Evolutionary conservation across 2,113 vertebrate genomes (phyloP).

Genomic region (Coryphaenoides rupestris): DNA sequence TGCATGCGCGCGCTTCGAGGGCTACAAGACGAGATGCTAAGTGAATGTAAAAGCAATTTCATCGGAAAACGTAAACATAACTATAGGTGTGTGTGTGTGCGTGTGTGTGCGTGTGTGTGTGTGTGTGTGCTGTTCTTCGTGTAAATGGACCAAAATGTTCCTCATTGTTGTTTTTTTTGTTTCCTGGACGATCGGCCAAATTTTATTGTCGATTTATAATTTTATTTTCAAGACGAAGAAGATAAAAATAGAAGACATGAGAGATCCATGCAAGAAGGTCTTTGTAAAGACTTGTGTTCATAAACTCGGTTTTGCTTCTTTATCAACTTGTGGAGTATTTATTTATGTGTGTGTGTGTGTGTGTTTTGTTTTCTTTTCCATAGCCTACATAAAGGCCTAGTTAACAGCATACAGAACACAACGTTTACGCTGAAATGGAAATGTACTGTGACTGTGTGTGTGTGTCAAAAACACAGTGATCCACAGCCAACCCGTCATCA

Average conservation of each 20-base stretch:
- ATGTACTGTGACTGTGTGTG: no score
- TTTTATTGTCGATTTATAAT: no score
- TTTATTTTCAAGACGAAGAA: not conserved
- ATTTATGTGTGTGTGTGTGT: slow-evolving; percentile 1
- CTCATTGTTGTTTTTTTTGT: slow-evolving; percentile 25
- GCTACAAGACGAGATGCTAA: slow-evolving; percentile 69
- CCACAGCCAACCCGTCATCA: no score
- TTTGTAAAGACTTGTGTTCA: slow-evolving; percentile 66
- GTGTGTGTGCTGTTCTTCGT: slow-evolving; percentile 52
- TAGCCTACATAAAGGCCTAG: no score
- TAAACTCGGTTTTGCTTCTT: slow-evolving; percentile 68
- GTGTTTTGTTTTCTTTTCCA: not conserved
- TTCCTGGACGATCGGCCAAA: not conserved
- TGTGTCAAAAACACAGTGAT: no score
- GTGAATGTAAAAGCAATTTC: slow-evolving; percentile 73
- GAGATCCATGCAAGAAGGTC: slow-evolving; percentile 54
- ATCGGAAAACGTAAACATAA: slow-evolving; percentile 37
- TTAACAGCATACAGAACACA: not conserved
- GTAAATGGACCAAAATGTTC: slow-evolving; percentile 66
- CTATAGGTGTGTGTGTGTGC: no score
- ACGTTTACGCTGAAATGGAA: not conserved
- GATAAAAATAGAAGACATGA: slow-evolving; percentile 13
- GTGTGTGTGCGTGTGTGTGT: no score
- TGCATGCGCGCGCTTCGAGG: slow-evolving; percentile 73
- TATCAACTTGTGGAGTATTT: slow-evolving; percentile 18